Percentiles rank a stretch among this genome's conserved stretches.
These are phyloP conservation scores for Elmis aenea DNA, from an alignment of 2,888 invertebrate species.

Conservation along the genomic window DNA sequence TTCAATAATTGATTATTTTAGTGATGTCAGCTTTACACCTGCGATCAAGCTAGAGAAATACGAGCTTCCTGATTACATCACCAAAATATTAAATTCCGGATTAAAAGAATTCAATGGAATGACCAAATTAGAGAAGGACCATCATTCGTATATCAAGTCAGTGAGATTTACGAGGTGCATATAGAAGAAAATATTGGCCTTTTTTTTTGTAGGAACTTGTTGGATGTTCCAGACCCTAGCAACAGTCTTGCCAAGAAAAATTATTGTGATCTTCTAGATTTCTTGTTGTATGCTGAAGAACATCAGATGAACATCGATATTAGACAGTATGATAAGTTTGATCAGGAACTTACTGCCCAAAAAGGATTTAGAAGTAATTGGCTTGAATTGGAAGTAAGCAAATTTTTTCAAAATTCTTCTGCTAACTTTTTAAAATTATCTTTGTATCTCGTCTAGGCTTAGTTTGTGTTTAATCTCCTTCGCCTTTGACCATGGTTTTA, in stretches of 20 bases:
- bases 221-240: slow-evolving; percentile 8
- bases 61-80: slow-evolving; percentile 14
- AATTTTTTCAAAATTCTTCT: too few relatives aligned
- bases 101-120: slow-evolving; percentile 18
- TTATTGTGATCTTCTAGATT: slow-evolving; percentile 28
- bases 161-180: too few relatives aligned
- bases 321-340: slow-evolving; percentile 31
- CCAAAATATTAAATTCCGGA: slow-evolving; percentile 16
- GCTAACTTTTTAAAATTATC: slow-evolving; percentile 2
- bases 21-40: too few relatives aligned
- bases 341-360: slow-evolving; percentile 18
- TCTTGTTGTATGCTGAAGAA: slow-evolving; percentile 37
- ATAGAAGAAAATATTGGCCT: too few relatives aligned
- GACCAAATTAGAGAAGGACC: too few relatives aligned
- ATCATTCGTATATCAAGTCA: too few relatives aligned
- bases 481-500: too few relatives aligned
- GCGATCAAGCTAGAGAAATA: slow-evolving; percentile 8
- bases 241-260: slow-evolving; percentile 23
- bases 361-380: slow-evolving; percentile 6
- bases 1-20: too few relatives aligned
- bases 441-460: too few relatives aligned
- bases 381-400: slow-evolving; percentile 21
- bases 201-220: slow-evolving; percentile 14
- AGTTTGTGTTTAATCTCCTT: too few relatives aligned
- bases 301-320: slow-evolving; percentile 34